phyloP scores from a whole-genome alignment of 1,140 invertebrate species.

The Tetramorium alpestre region DNA sequence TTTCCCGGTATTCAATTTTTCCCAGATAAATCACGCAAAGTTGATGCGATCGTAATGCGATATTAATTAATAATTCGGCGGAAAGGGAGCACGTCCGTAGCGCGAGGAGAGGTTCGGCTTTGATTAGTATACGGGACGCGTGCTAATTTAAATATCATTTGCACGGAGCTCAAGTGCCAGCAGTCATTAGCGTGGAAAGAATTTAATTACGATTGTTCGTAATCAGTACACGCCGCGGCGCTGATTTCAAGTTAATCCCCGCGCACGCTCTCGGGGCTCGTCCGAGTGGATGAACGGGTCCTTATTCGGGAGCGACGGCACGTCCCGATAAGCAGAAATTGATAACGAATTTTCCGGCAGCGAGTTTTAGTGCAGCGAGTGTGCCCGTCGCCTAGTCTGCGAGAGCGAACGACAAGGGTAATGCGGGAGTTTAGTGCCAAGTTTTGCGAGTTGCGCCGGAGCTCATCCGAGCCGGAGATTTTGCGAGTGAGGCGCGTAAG shows the following conservation, averaged over 20 bases:
- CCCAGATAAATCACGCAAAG: slow-evolving; percentile 14
- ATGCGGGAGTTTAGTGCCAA: slow-evolving; percentile 52
- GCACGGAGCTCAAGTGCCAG: slow-evolving; percentile 62
- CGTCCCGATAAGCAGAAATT: slow-evolving; percentile 57
- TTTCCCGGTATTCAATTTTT: slow-evolving; percentile 31
- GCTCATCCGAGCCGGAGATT: slow-evolving; percentile 38
- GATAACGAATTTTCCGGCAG: slow-evolving; percentile 55
- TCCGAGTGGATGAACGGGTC: slow-evolving; percentile 48
- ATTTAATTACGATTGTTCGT: slow-evolving; percentile 71
- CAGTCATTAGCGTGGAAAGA: slow-evolving; percentile 73
- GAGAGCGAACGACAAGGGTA: slow-evolving; percentile 49
- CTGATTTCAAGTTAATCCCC: slow-evolving; percentile 66
- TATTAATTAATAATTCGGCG: slow-evolving; percentile 58
- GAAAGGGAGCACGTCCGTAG: slow-evolving; percentile 48
- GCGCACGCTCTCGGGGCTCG: slow-evolving; percentile 30
- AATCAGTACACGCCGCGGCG: slow-evolving; percentile 25
- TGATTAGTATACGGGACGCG: slow-evolving; percentile 70
- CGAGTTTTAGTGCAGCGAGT: slow-evolving; percentile 15
- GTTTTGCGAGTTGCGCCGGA: slow-evolving; percentile 27
- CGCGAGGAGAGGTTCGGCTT: slow-evolving; percentile 33
- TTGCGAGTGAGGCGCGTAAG: slow-evolving; percentile 51
- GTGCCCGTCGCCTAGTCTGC: slow-evolving; percentile 6
- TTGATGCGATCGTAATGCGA: slow-evolving; percentile 52
- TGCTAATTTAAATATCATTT: slow-evolving; percentile 75
- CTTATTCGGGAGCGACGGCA: slow-evolving; percentile 47